These are phyloP conservation scores for Orthochromis malagaraziensis DNA, from an alignment of 2,113 vertebrate genomes.

Conservation along the genomic window DNA sequence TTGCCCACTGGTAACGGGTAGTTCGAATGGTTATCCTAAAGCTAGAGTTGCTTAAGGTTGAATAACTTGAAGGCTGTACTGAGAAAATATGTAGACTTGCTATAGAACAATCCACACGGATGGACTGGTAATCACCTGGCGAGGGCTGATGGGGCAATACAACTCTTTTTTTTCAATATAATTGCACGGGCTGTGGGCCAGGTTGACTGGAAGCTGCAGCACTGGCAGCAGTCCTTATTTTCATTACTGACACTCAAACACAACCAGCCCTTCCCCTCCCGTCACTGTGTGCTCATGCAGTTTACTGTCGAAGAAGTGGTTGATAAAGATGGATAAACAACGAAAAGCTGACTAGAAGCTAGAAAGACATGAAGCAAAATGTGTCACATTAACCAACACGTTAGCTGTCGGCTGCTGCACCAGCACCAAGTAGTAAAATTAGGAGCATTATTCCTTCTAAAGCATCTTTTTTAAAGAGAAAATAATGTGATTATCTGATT, in stretches of 20 bases:
- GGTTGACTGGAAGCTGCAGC: neutral
- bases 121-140: neutral
- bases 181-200: neutral
- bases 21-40: neutral
- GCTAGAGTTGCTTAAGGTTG: neutral
- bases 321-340: neutral
- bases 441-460: neutral
- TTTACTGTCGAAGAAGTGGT: neutral
- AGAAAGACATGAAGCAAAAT: neutral
- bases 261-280: neutral
- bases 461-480: neutral
- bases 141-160: neutral
- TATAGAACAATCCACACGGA: neutral
- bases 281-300: neutral
- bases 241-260: neutral
- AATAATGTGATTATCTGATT: neutral
- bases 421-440: neutral
- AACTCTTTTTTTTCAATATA: neutral
- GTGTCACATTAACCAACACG: neutral
- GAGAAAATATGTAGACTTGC: neutral
- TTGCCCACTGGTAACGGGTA: neutral
- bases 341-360: neutral
- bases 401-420: neutral
- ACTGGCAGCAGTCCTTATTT: neutral
- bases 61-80: neutral